These are phyloP conservation scores for Danionella cerebrum DNA, from an alignment of 2,113 vertebrate genomes.

Conservation along the genomic window DNA sequence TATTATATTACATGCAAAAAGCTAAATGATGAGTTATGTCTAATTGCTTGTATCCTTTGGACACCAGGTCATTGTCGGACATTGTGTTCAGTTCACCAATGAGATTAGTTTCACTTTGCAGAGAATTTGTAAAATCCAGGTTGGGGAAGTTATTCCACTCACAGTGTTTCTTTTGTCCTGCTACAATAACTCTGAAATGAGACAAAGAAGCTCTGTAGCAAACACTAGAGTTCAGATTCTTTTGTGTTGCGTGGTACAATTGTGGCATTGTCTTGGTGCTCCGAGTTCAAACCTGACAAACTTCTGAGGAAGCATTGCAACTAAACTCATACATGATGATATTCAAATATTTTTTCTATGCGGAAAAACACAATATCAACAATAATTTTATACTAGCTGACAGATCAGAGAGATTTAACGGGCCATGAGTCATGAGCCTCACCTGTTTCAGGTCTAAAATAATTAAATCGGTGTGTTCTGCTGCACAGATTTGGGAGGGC, in stretches of 20 bases:
- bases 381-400: no score
- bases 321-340: no score
- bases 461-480: no score
- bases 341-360: no score
- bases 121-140: constrained; percentile 56
- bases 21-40: no score
- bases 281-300: constrained; percentile 43
- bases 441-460: no score
- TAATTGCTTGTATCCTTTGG: no score
- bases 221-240: constrained; percentile 82
- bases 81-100: constrained; percentile 22
- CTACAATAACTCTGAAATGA: constrained; percentile 72
- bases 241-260: constrained; percentile 76
- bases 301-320: not conserved
- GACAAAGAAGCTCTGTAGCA: constrained; percentile 80
- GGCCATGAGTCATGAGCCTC: no score
- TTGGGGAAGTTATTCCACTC: constrained; percentile 70
- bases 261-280: constrained; percentile 61
- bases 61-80: not conserved
- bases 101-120: constrained; percentile 58
- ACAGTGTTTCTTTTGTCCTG: constrained; percentile 67
- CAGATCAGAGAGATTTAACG: no score
- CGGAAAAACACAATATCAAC: no score
- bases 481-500: no score
- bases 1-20: no score